phyloP scores from a whole-genome alignment of 2,888 invertebrate species.

The Monoplex corrugatus region DNA sequence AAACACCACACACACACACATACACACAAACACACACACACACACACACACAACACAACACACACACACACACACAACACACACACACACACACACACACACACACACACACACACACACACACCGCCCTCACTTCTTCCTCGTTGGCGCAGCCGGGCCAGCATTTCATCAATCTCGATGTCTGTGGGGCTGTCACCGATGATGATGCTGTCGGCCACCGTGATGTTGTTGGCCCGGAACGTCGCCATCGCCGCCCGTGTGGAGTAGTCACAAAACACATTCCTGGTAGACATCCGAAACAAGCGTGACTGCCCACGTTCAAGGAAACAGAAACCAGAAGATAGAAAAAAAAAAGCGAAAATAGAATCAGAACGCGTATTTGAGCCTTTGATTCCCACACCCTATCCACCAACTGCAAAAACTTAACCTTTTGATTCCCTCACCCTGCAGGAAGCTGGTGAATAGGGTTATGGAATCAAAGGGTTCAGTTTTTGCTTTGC shows the following conservation, averaged over 20 bases:
- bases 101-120: not conserved
- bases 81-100: conserved; percentile 19
- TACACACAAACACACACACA: not conserved
- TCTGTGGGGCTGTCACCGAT: conserved; percentile 62
- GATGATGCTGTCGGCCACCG: conserved; percentile 65
- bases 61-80: no score
- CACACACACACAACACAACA: not conserved
- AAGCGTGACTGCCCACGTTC: no score
- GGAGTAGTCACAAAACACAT: conserved; percentile 74
- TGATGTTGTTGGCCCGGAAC: conserved; percentile 63
- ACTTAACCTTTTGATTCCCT: no score
- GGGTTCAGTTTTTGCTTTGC: no score
- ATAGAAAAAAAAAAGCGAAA: not conserved
- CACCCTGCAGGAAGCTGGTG: no score
- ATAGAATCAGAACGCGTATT: no score
- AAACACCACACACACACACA: not conserved
- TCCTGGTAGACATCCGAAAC: no score
- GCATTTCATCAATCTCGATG: conserved; percentile 62
- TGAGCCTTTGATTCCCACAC: no score
- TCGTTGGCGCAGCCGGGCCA: conserved; percentile 63
- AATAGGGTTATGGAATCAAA: no score
- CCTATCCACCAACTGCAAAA: no score
- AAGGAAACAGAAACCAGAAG: not conserved
- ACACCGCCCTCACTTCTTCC: conserved; percentile 67
- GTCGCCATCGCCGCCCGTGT: conserved; percentile 61